A percentile compares a stretch with the other conserved stretches of the same genome.
These are phyloP conservation scores for Xanthia icteritia DNA, from an alignment of 2,888 invertebrate species.

Conservation along the genomic window DNA sequence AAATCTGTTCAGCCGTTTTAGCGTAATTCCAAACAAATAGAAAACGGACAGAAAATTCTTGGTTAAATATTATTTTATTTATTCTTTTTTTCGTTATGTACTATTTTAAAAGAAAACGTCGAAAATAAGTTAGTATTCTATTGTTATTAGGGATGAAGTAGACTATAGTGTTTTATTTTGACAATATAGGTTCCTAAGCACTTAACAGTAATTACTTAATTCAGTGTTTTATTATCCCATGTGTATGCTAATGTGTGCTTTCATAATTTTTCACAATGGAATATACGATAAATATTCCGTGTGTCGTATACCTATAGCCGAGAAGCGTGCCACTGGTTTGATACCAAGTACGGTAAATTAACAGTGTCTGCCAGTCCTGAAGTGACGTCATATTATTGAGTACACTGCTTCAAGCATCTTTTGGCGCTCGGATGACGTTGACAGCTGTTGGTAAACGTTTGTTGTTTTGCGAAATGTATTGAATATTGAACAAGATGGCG, in stretches of 20 bases:
- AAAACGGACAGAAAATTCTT: no score
- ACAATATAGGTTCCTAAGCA: not conserved
- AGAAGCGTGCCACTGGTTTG: not conserved
- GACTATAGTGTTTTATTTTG: not conserved
- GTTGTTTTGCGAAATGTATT: no score
- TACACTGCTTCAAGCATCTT: not conserved
- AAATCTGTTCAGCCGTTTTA: no score
- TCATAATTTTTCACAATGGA: not conserved
- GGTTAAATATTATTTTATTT: no score
- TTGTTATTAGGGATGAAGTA: no score
- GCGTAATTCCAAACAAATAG: no score
- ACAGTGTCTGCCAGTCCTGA: not conserved
- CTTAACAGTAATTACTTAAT: not conserved
- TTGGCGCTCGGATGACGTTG: not conserved
- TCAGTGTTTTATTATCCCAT: not conserved
- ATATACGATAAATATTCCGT: no score
- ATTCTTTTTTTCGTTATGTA: no score
- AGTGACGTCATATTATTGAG: not conserved
- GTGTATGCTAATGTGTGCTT: conserved; percentile 4
- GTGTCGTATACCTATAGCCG: not conserved
- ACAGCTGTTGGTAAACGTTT: no score
- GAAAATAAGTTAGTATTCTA: no score
- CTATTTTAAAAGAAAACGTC: no score
- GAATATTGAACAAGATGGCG: no score
- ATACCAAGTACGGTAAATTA: not conserved